Evolutionary conservation across 2,888 invertebrate species (phyloP), one percentile per base, ranked within the genome.

Genomic region (Apodemia hepburni): DNA sequence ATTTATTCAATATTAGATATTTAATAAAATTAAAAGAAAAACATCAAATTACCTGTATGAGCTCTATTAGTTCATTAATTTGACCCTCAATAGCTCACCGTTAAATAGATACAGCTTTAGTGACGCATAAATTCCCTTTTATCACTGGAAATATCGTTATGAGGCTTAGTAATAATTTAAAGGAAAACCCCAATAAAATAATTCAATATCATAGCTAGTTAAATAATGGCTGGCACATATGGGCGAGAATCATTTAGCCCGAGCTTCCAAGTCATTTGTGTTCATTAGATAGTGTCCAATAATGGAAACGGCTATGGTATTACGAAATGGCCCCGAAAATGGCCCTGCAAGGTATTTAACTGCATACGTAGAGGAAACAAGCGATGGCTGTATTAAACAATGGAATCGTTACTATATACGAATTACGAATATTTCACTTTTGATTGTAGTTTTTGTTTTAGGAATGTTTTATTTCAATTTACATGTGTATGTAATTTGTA

Each of bases 251-350:
- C 72, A 76, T 76, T 77, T 75, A 75, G 75, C 73, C 72, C 71
- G 67, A 71, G 73, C 73, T 77, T 78, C 78, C 74, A 69, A 75
- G 76, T 77, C 82, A 80, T 86, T 85, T 83, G 82, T 80, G 84
- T 84, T 83, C 87, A 84, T 86, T 86, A 85, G 81, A 79, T 84
- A 80, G 80, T 80, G 79, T 81, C 79, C 82, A 77, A 80, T 87
- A 85, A 87, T 84, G 84, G 77, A 74, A 79, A 84, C 75, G 76
- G 76, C 77, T 77, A 80, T 79, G 79, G 79, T 75, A 80, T 75
- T 75, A 72, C 75, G 75, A 71, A 81, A 84, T 76, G 76, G 78
- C 73, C 69, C 69, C 74, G 73, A 75, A 76, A 85, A 84, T 80
- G 82, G 80, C 75, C 72, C 76, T 74, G 76, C 72, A 72, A 72